Percentiles rank a stretch among this genome's conserved stretches.
Conservation (phyloP, 2,797 vertebrate species). For the Bucorvus abyssinicus region DNA sequence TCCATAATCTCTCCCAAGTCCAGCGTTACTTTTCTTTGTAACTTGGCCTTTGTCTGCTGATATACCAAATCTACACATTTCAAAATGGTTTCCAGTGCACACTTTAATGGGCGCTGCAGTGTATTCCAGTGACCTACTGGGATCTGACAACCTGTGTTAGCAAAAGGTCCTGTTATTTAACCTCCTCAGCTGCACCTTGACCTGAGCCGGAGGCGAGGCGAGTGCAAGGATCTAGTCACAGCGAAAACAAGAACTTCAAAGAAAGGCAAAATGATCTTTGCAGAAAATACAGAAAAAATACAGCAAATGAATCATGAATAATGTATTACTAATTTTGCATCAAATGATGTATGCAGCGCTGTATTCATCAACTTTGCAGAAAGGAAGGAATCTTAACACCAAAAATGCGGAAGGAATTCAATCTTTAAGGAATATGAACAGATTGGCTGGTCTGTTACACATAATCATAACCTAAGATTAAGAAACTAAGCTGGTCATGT, state of each 20-base stretch:
- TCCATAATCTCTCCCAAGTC: not conserved
- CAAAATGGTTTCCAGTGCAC: not conserved
- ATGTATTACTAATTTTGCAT: not conserved
- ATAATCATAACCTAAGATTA: not conserved
- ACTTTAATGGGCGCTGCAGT: not conserved
- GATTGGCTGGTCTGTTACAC: not conserved
- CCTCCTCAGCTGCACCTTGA: not conserved
- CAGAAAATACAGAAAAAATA: not conserved
- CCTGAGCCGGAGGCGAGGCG: not conserved
- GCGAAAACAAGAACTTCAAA: not conserved
- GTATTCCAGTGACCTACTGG: not conserved
- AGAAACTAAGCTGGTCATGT: not conserved
- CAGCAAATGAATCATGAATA: not conserved
- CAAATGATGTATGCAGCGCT: not conserved
- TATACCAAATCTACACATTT: not conserved
- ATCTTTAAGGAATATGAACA: not conserved
- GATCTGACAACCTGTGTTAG: not conserved
- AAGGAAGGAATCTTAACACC: not conserved
- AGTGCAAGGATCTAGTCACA: not conserved
- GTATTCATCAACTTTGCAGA: not conserved
- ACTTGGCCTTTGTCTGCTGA: not conserved
- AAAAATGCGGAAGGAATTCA: not conserved
- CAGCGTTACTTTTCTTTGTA: not conserved
- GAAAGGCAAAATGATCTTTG: not conserved
- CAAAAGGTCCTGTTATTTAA: not conserved